Conservation (phyloP, 2,797 vertebrate genomes). For the Adelosebastes latens region DNA sequence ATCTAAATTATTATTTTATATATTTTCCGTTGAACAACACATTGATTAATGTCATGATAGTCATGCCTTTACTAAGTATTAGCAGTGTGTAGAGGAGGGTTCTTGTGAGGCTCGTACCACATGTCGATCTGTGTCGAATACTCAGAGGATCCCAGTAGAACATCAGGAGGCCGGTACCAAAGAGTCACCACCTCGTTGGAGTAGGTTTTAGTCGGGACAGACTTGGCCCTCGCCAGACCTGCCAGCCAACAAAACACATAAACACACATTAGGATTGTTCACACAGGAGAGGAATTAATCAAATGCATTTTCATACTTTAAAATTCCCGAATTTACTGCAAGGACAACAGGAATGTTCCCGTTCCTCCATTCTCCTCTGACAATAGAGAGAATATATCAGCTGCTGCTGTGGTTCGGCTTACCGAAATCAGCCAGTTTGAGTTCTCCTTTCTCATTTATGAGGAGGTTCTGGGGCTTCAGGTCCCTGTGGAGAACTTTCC, state of each 20-base stretch:
- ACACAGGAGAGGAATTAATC: background rate
- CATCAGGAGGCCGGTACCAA: constrained; percentile 97
- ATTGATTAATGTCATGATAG: background rate
- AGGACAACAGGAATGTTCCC: background rate
- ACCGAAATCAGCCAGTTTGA: constrained; percentile 87
- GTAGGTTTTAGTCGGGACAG: constrained; percentile 96
- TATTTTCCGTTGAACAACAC: background rate
- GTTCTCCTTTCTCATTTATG: constrained; percentile 85
- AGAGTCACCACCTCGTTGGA: constrained; percentile 97
- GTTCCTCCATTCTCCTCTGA: background rate
- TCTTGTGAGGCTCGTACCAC: constrained; percentile 82
- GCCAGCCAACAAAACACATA: constrained; percentile 8
- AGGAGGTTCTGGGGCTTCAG: constrained; percentile 88
- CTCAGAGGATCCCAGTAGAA: constrained; percentile 94
- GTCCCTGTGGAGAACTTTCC: constrained; percentile 85
- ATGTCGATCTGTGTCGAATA: constrained; percentile 98
- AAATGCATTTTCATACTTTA: background rate
- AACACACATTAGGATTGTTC: background rate
- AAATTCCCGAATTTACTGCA: background rate
- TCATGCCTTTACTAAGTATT: background rate
- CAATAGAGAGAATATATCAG: no score
- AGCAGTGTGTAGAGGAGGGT: background rate
- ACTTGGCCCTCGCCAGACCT: constrained; percentile 89
- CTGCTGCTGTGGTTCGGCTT: constrained; percentile 2
- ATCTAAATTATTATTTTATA: background rate